Base-by-base conservation (phyloP, 2,113 vertebrate genomes). In the Hylia prasina region DNA sequence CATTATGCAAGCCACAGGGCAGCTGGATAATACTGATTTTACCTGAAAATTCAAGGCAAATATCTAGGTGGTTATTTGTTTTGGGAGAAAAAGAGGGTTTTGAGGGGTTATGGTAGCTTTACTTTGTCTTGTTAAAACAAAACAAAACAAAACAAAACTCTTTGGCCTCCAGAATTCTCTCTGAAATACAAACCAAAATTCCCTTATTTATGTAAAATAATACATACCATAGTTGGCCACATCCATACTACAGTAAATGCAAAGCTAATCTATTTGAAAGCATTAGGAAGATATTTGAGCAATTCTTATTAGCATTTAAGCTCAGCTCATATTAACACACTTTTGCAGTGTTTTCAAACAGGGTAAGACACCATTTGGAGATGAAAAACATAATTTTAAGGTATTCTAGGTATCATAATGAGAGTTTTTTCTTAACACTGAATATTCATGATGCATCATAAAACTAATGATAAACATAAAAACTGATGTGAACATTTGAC, bases 381-480 rank as follows among this genome's bases (percentile, higher is more conserved):
- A 95, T 87, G 54, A 68, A 97, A 97, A 98, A 91, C 90, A 91
- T 94, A 82, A 76, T 97, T 98, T 96, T 97, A 97, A 97, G 95
- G 81, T 97, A 97, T 98, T 97, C 93, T 96, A 98, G 98, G 98
- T 98, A 98, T 90, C 96, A 95, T 94, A 97, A 98, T 95, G 93
- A 95, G 73, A 92, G 68, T 56, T 97, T 97, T 94, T 97, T 95
- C 96, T 96, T 97, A 95, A 94, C 82, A 91, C 39, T 98, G 98
- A 98, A 98, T 98, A 98, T 98, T 98, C 98, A 98, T 98, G 98
- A 97, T 95, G 87, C 39, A 94, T 95, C 97, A 98, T 98, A 98
- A 98, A 98, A 98, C 96, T 98, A 98, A 98, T 98, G 97, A 98
- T 98, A 98, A 98, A 97, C 98, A 98, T 98, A 98, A 98, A 98